phyloP scores from a whole-genome alignment of 2,113 vertebrate genomes.

The Saimiri boliviensis region DNA sequence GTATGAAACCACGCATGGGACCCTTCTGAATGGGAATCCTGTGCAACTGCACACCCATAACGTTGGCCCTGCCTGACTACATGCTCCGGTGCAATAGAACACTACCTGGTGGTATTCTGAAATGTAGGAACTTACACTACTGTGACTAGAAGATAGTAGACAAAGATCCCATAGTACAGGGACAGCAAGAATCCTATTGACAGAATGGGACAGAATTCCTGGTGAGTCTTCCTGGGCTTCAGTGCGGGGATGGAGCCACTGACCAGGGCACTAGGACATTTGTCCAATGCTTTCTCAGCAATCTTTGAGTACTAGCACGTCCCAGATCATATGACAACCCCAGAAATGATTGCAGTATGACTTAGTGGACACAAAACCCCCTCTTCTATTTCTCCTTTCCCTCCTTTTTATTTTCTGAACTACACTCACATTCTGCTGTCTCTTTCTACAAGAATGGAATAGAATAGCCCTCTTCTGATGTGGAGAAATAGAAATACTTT shows the following conservation, averaged over 20 bases:
- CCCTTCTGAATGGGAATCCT: background rate
- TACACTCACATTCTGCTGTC: background rate
- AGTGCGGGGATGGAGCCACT: background rate
- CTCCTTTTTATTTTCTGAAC: conserved; percentile 5
- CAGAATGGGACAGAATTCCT: background rate
- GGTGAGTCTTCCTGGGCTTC: background rate
- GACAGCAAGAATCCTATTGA: background rate
- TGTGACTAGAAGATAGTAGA: background rate
- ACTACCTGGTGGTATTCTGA: background rate
- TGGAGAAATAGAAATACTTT: no score
- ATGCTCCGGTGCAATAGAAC: background rate
- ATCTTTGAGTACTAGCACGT: background rate
- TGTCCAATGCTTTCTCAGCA: background rate
- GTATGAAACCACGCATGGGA: background rate
- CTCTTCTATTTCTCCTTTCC: background rate
- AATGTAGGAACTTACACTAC: background rate
- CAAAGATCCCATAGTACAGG: background rate
- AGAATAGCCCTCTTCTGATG: background rate
- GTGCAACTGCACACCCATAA: background rate
- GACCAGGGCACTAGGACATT: background rate
- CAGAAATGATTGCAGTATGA: background rate
- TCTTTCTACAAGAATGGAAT: background rate
- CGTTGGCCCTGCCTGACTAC: background rate
- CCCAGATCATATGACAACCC: background rate
- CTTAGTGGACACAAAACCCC: background rate